Percentiles rank a stretch among this genome's conserved stretches.
Conservation (phyloP, 1,140 invertebrate genomes). For the Drosophila chauvacae region DNA sequence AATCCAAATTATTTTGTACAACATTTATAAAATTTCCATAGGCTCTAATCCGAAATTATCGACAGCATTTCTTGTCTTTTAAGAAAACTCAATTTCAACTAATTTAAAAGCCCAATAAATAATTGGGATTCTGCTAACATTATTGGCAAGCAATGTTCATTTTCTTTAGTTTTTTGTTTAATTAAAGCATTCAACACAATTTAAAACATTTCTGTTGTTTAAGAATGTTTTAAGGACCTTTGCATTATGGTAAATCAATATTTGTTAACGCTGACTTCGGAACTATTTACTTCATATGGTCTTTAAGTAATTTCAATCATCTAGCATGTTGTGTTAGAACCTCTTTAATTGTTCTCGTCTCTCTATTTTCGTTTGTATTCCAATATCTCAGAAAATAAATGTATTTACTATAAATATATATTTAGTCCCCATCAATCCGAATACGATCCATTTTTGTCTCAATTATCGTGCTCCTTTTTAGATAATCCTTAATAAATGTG, state of each 20-base stretch:
- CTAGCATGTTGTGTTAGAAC: background rate
- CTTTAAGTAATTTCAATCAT: background rate
- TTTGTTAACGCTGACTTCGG: background rate
- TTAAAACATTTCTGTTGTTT: too few species aligned
- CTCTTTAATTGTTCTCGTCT: background rate
- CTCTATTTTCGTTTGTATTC: background rate
- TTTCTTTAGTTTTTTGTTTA: too few species aligned
- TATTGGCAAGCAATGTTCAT: too few species aligned
- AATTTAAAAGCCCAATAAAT: too few species aligned
- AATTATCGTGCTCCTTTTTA: conserved; percentile 2
- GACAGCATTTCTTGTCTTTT: too few species aligned
- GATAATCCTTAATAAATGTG: conserved; percentile 33
- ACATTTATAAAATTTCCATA: too few species aligned
- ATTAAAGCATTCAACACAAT: too few species aligned
- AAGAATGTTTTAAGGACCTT: too few species aligned
- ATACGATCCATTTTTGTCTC: conserved; percentile 5
- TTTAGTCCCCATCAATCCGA: conserved; percentile 12
- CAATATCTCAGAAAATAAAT: background rate
- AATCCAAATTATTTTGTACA: too few species aligned
- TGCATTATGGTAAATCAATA: background rate
- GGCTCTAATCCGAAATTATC: too few species aligned
- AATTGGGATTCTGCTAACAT: too few species aligned
- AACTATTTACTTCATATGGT: background rate
- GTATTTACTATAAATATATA: background rate
- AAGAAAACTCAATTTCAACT: too few species aligned